Conservation (phyloP, 2,113 vertebrate species). For the Sarotherodon lohbergeri region DNA sequence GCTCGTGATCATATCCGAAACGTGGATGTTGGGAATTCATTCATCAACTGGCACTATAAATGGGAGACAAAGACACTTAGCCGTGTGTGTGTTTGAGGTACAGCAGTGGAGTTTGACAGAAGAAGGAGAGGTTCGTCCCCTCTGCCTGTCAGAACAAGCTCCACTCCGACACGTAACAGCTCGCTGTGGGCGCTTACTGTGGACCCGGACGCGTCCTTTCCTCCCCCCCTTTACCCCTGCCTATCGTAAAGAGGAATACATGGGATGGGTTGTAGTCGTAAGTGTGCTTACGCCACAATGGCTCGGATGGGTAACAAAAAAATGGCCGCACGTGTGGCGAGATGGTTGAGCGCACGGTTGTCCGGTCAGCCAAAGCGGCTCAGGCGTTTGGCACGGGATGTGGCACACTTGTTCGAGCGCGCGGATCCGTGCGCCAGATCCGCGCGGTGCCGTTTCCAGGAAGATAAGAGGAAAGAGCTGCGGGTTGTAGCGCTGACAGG, state of each 20-base stretch:
- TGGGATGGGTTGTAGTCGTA: neutral
- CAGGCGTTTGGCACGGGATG: conserved; percentile 14
- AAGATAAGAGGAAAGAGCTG: neutral
- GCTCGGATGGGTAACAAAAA: conserved; percentile 61
- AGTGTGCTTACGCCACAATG: conserved; percentile 30
- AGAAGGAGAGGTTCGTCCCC: neutral
- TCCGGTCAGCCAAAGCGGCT: conserved; percentile 1
- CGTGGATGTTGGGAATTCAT: neutral
- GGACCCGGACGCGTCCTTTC: neutral
- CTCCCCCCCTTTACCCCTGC: neutral
- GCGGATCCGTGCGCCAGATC: conserved; percentile 1
- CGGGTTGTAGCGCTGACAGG: neutral
- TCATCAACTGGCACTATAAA: neutral
- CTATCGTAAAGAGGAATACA: neutral
- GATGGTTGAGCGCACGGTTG: conserved; percentile 5
- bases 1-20: neutral
- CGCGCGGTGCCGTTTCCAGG: neutral
- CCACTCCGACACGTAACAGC: neutral
- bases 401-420: conserved; percentile 16
- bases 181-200: neutral
- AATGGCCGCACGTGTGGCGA: conserved; percentile 70
- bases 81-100: conserved; percentile 28
- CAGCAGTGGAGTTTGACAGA: conserved; percentile 51
- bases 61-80: conserved; percentile 40
- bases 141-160: neutral